Evolutionary conservation across 2,888 invertebrate genomes (phyloP), one percentile per base, ranked within the genome.

Genomic region (Cephus nigrinus): DNA sequence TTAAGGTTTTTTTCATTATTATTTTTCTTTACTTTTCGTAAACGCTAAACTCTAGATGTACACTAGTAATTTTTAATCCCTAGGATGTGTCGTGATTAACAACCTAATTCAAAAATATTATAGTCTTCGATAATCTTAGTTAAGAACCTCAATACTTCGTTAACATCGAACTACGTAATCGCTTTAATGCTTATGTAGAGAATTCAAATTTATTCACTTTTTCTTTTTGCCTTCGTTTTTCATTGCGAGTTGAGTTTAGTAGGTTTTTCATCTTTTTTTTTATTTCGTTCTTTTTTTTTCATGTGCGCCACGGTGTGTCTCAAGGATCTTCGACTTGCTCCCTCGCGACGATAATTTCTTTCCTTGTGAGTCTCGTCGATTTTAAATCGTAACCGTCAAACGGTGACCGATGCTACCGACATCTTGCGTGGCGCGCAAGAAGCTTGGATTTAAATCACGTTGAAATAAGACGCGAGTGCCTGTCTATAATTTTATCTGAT

Each of bases 41-140:
- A 76, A 68, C 75, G 33, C 71, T 76, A 77, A 82, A 68, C 30
- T 32, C 69, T 78, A 79, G 76, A 76, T 69, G 75, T 75, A 71
- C 76, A 76, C 76, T 76, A 80, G 73, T 15, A 78, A 74, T 75
- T 76, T 82, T 40, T 40, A 40, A 84, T 78, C 75, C 40, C 83
- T 82, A 86, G 81, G 30, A 1, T 30, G 69, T 69, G 1, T 30
- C 32, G 30, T 30, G 30, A 80, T 83, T 81, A 85, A 83, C 87
- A 84, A 86, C 79, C 86, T 86, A 87, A 84, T 85, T 85, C 82
- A 86, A 90, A 89, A 89, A 86, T 90, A 90, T 85, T 86, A 84
- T 86, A 89, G 83, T 85, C 82, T 82, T 76, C 83, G 85, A 84
- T 40, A 40, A 83, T n/a, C 33, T 73, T 73, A 73, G 73, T 73